phyloP scores from a whole-genome alignment of 2,797 vertebrate genomes.

The Sciurus carolinensis region DNA sequence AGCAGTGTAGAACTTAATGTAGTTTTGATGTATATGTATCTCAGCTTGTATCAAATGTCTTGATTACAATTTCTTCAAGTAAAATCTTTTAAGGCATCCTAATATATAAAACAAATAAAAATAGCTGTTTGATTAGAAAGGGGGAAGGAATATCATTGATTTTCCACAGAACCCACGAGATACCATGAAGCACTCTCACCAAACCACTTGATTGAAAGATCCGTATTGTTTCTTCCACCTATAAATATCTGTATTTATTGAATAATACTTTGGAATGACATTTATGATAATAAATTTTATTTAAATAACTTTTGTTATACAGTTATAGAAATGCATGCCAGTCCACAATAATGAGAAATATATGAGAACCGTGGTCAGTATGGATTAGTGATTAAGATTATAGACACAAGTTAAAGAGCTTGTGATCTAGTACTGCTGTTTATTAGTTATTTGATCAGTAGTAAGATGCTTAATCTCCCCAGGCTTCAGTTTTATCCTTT shows the following conservation, averaged over 20 bases:
- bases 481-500: background rate
- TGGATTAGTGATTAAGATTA: background rate
- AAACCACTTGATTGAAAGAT: background rate
- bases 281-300: background rate
- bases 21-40: conserved; percentile 7
- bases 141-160: background rate
- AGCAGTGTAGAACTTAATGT: background rate
- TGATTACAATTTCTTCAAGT: background rate
- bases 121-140: background rate
- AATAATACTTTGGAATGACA: background rate
- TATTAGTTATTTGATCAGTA: background rate
- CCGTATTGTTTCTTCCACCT: background rate
- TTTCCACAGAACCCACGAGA: background rate
- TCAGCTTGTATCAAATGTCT: background rate
- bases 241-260: background rate
- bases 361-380: background rate
- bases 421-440: background rate
- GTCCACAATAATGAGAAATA: conserved; percentile 15
- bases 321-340: background rate
- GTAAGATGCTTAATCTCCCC: background rate
- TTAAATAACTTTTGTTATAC: background rate
- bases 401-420: background rate
- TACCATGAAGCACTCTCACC: background rate
- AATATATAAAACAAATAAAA: background rate
- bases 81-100: background rate